These are phyloP conservation scores for Xiphophorus maculatus DNA, from an alignment of 2,113 vertebrate species.

Conservation along the genomic window DNA sequence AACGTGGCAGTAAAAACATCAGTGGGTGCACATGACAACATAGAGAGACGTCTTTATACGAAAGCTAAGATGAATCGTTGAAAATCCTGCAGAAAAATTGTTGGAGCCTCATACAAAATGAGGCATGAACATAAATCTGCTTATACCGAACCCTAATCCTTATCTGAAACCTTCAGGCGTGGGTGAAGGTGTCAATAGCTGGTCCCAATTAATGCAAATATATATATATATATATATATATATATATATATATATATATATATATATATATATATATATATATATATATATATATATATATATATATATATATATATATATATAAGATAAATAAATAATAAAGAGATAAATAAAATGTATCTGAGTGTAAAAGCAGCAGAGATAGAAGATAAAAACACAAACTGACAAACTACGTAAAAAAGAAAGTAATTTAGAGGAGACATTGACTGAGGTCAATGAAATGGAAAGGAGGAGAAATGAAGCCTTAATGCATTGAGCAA, in stretches of 20 bases:
- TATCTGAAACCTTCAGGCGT: no score
- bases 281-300: rapidly evolving
- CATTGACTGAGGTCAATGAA: neutral
- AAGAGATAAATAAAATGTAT: neutral
- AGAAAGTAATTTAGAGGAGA: conserved; percentile 12
- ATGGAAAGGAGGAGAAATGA: conserved; percentile 10
- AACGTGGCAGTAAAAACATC: conserved; percentile 47
- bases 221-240: rapidly evolving
- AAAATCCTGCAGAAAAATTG: neutral
- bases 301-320: no score
- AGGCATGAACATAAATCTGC: no score
- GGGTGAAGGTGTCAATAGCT: neutral
- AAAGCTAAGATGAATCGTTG: conserved; percentile 31
- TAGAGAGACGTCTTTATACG: conserved; percentile 24
- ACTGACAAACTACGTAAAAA: neutral
- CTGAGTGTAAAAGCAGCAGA: neutral
- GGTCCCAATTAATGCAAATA: neutral
- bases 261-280: rapidly evolving
- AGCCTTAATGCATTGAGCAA: neutral
- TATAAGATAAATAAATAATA: no score
- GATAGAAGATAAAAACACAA: neutral
- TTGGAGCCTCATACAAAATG: no score
- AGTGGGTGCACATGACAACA: conserved; percentile 22
- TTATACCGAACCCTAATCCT: no score
- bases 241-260: rapidly evolving